Conservation (phyloP, 2,113 vertebrate genomes). For the Malurus alboscapulatus region DNA sequence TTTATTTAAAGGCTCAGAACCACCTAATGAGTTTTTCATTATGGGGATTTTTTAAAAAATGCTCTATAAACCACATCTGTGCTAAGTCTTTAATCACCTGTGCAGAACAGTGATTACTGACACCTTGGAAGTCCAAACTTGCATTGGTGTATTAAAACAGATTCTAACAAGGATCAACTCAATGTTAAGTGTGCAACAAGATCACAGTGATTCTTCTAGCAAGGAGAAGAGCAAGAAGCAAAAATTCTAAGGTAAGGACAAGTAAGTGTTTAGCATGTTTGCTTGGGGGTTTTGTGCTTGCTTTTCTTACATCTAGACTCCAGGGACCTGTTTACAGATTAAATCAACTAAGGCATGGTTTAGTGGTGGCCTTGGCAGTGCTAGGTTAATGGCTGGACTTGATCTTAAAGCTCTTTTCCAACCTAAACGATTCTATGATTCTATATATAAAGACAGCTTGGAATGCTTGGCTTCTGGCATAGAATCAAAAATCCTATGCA, state of each 20-base stretch:
- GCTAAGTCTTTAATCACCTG: neutral
- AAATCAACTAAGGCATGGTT: neutral
- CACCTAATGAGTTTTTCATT: neutral
- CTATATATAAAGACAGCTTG: slow-evolving; percentile 36
- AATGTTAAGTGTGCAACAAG: neutral
- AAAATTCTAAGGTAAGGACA: neutral
- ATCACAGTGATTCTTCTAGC: neutral
- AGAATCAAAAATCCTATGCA: slow-evolving; percentile 31
- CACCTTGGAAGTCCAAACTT: neutral
- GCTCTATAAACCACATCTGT: neutral
- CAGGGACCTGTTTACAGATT: neutral
- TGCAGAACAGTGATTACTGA: neutral
- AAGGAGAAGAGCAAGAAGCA: neutral
- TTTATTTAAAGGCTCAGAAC: neutral
- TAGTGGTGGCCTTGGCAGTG: neutral
- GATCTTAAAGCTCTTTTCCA: neutral
- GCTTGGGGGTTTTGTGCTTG: neutral
- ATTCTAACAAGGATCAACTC: slow-evolving; percentile 14
- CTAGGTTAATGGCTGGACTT: neutral
- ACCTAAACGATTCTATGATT: neutral
- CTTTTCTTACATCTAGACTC: neutral
- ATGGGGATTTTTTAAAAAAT: neutral
- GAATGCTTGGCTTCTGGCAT: slow-evolving; percentile 44
- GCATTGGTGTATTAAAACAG: neutral
- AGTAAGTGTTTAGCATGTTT: neutral